phyloP scores from a whole-genome alignment of 2,113 vertebrate species.

The Marmota monax region DNA sequence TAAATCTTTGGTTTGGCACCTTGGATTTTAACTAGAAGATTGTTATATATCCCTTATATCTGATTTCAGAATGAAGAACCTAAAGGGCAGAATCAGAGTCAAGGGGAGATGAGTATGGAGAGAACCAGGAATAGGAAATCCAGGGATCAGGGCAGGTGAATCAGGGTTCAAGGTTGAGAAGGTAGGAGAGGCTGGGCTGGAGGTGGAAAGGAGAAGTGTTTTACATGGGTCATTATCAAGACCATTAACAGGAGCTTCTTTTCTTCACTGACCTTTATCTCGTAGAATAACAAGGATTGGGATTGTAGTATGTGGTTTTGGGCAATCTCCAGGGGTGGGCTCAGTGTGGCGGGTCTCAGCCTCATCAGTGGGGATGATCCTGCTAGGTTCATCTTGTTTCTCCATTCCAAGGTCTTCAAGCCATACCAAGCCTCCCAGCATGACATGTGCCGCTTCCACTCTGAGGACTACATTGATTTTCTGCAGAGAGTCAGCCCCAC shows the following conservation, averaged over 20 bases:
- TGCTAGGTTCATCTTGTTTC: conserved; percentile 50
- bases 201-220: conserved; percentile 42
- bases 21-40: conserved; percentile 55
- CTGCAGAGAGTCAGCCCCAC: conserved; percentile 98
- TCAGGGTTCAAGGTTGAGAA: not conserved
- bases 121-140: conserved; percentile 13
- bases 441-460: conserved; percentile 99
- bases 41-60: conserved; percentile 12
- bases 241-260: not conserved
- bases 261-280: not conserved
- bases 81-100: not conserved
- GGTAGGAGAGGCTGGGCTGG: not conserved
- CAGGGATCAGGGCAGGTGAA: not conserved
- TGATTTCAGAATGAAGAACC: conserved; percentile 51
- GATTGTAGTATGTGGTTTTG: not conserved
- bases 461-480: conserved; percentile 99
- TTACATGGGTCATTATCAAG: not conserved
- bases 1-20: conserved; percentile 34
- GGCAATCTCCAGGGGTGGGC: not conserved
- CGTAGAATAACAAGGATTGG: not conserved
- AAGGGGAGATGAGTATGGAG: not conserved
- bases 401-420: conserved; percentile 94
- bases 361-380: not conserved
- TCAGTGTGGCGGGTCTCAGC: conserved; percentile 1
- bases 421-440: conserved; percentile 99